These are phyloP conservation scores for Gallinago solitaria DNA, from an alignment of 2,797 vertebrate genomes.

Conservation along the genomic window DNA sequence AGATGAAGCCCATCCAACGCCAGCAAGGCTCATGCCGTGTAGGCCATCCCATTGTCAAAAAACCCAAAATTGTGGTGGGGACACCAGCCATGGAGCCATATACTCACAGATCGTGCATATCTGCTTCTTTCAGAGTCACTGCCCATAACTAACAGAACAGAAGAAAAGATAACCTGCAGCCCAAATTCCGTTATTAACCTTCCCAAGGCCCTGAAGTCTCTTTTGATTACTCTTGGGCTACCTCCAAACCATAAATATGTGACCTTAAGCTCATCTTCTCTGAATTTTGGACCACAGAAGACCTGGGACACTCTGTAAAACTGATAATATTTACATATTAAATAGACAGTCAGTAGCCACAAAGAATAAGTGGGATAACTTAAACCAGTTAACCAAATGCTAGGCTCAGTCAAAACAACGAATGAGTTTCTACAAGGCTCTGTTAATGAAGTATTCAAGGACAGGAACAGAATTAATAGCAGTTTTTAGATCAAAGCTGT, in stretches of 20 bases:
- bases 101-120: too few relatives aligned
- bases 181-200: too few relatives aligned
- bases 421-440: not conserved
- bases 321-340: not conserved
- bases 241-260: slow-evolving; percentile 15
- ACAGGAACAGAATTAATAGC: not conserved
- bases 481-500: not conserved
- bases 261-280: not conserved
- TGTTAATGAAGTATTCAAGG: not conserved
- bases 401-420: not conserved
- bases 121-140: too few relatives aligned
- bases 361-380: not conserved
- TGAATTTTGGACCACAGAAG: not conserved
- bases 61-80: too few relatives aligned
- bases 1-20: too few relatives aligned
- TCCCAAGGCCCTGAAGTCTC: too few relatives aligned
- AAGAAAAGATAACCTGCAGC: too few relatives aligned
- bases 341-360: not conserved
- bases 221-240: too few relatives aligned
- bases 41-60: too few relatives aligned
- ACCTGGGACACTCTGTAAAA: not conserved
- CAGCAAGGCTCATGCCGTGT: too few relatives aligned
- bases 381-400: not conserved
- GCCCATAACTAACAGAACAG: too few relatives aligned
- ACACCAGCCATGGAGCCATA: too few relatives aligned